Percentiles rank a stretch among this genome's conserved stretches.
These are phyloP conservation scores for Acromyrmex echinatior DNA, from an alignment of 1,140 invertebrate species.

Conservation along the genomic window DNA sequence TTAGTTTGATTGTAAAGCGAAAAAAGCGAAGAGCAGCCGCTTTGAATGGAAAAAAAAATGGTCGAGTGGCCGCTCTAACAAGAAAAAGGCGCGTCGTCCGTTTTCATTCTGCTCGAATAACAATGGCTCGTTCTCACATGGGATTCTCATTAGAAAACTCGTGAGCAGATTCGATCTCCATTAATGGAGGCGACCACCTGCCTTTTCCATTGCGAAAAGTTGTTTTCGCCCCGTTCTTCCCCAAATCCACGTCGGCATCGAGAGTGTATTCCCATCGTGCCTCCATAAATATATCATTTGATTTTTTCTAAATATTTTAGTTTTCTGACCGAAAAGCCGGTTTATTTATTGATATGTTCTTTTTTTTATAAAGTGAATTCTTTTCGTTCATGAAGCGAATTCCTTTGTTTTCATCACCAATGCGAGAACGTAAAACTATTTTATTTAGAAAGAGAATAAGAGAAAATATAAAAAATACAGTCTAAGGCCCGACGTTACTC, in stretches of 20 bases:
- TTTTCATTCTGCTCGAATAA: slow-evolving; percentile 40
- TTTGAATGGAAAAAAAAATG: background rate
- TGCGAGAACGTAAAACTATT: background rate
- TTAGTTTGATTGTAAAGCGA: background rate
- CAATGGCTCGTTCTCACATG: slow-evolving; percentile 52
- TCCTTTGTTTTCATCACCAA: background rate
- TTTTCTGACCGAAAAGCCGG: background rate
- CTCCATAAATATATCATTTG: slow-evolving; percentile 50
- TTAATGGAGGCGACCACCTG: slow-evolving; percentile 42
- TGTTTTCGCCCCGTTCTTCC: slow-evolving; percentile 28
- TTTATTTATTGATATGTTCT: slow-evolving; percentile 17
- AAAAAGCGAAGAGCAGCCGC: background rate
- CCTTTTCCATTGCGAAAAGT: slow-evolving; percentile 52
- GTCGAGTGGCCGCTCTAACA: slow-evolving; percentile 2
- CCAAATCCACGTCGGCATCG: background rate
- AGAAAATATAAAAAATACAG: background rate
- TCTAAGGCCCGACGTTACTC: background rate
- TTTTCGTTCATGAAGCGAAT: too few relatives aligned
- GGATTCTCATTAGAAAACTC: slow-evolving; percentile 54
- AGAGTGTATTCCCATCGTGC: slow-evolving; percentile 25
- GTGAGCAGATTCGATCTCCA: slow-evolving; percentile 37
- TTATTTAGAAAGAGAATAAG: background rate
- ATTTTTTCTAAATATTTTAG: slow-evolving; percentile 56
- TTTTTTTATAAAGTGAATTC: slow-evolving; percentile 1
- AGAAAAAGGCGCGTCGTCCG: slow-evolving; percentile 34